Base-by-base conservation (phyloP, 2,888 invertebrate genomes). In the Tridacna crocea region DNA sequence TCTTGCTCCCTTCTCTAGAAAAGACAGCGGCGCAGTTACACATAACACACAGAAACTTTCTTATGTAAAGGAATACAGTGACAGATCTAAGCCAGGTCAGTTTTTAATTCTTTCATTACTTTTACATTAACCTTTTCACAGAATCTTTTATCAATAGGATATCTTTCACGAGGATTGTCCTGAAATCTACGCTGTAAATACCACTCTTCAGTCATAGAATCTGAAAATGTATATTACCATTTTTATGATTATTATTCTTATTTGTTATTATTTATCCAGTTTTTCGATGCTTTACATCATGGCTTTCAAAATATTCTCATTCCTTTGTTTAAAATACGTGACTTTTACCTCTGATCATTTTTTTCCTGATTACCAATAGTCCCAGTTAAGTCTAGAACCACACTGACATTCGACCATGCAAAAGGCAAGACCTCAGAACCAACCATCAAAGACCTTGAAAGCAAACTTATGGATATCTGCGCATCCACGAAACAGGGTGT, bases 1-100 rank as follows among this genome's bases (percentile, higher is more conserved):
- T 22, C 97, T 96, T 95, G 95, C 96, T 68, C 97, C 97, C 0
- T 97, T 97, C 95, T 96, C 97, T 26, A 92, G 93, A 55, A 92
- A 93, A 3, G 91, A 93, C 26, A 94, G 93, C 78, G 95, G 95
- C 12, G 95, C 95, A 12, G 88, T 92, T 17, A 95, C 95, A 10
- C 91, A 92, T 24, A 93, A 94, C 47, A 89, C 89, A 3, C 95
- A 95, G 88, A 93, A 90, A 27, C 89, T 94, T 63, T 91, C 87
- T 66, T 93, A 88, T 84, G 83, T 84, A 4, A 84, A 83, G 46
- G 87, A 89, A 72, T 83, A 70, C 46, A 80, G 58, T 13, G 78
- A 77, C n/a, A 75, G 27, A 26, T 76, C 86, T 36, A 48, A 76
- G 74, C 78, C 78, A 80, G 82, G 88, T 89, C 82, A 47, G 15